phyloP scores from a whole-genome alignment of 1,140 invertebrate genomes.

The Hylaeus anthracinus region DNA sequence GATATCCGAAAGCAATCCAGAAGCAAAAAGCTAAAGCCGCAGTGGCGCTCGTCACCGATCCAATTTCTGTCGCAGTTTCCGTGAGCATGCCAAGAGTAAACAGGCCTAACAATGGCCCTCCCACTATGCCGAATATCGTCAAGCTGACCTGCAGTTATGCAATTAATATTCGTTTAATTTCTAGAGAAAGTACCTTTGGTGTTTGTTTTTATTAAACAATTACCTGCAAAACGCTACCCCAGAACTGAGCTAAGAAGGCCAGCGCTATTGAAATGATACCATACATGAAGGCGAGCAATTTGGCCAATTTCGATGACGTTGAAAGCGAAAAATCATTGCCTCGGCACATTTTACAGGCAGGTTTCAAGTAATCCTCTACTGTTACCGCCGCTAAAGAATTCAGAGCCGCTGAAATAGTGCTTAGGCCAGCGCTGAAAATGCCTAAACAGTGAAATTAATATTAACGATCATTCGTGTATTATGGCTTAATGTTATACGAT shows the following conservation, averaged over 20 bases:
- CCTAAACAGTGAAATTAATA: conserved; percentile 73
- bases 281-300: conserved; percentile 85
- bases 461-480: neutral
- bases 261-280: conserved; percentile 87
- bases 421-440: conserved; percentile 92
- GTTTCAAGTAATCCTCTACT: conserved; percentile 90
- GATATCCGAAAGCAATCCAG: conserved; percentile 93
- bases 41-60: conserved; percentile 85
- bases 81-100: conserved; percentile 90
- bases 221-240: conserved; percentile 86
- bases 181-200: too few species aligned
- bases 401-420: conserved; percentile 91
- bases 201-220: neutral
- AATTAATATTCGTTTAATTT: neutral
- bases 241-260: conserved; percentile 87
- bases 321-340: conserved; percentile 63
- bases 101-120: conserved; percentile 89
- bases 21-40: conserved; percentile 86
- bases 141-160: conserved; percentile 83
- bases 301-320: conserved; percentile 79
- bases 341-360: conserved; percentile 57
- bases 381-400: conserved; percentile 94
- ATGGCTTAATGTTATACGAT: too few species aligned
- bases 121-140: conserved; percentile 90
- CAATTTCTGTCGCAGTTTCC: conserved; percentile 84